phyloP scores from a whole-genome alignment of 2,797 vertebrate genomes.

The Lagodon rhomboides region DNA sequence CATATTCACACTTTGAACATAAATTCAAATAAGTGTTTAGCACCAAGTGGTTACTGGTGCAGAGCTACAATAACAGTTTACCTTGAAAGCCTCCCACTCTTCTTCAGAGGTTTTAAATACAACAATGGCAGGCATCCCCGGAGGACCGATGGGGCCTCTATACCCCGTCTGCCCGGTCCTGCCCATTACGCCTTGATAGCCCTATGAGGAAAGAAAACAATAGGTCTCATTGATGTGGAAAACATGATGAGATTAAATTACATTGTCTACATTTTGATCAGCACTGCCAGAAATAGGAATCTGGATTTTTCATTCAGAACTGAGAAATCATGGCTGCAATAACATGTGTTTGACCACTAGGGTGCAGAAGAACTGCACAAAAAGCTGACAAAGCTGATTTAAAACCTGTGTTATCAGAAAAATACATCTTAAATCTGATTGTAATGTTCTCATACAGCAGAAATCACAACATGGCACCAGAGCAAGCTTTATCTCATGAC shows the following conservation, averaged over 20 bases:
- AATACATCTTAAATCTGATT: constrained; percentile 1
- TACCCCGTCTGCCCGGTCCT: constrained; percentile 81
- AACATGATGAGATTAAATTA: neutral
- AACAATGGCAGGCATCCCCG: constrained; percentile 84
- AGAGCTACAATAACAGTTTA: constrained; percentile 35
- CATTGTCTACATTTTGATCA: neutral
- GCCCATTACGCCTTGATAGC: constrained; percentile 83
- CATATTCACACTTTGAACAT: neutral
- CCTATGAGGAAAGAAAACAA: constrained; percentile 69
- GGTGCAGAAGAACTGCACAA: constrained; percentile 8
- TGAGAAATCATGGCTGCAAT: neutral
- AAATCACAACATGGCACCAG: neutral
- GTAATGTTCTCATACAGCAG: neutral
- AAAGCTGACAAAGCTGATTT: neutral
- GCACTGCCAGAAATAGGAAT: neutral
- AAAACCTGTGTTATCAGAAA: neutral
- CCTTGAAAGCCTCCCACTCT: constrained; percentile 86
- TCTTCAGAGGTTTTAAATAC: constrained; percentile 85
- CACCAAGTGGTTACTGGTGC: neutral
- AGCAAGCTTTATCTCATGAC: too few species aligned
- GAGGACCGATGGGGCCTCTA: constrained; percentile 80
- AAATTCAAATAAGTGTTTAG: neutral
- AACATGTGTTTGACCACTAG: constrained; percentile 17
- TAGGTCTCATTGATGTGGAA: neutral
- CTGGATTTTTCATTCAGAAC: neutral